Evolutionary conservation across 1,140 invertebrate genomes (phyloP), one percentile per base, ranked within the genome.

Genomic region (Temnothorax curvispinosus): DNA sequence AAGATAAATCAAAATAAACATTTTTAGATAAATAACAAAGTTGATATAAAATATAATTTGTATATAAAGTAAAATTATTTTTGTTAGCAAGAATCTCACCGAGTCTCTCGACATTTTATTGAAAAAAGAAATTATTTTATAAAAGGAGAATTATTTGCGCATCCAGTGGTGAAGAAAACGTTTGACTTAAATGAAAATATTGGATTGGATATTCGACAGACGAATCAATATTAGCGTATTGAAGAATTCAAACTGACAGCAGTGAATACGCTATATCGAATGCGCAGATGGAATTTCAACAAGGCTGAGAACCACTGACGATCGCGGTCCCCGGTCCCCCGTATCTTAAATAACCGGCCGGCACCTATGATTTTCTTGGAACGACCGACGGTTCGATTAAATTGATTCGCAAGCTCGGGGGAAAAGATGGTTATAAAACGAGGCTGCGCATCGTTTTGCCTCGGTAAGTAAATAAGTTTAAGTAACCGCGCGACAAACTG

Each of bases 361-460:
- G 91, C 91, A 93, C 92, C 93, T 93, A 94, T 94, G 91, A 94
- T 94, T 94, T 94, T 94, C 93, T 94, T 85, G 85, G 93, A 94
- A 94, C 90, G 87, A 92, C 91, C 91, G 88, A 87, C 77, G 91
- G 88, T 81, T 86, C 91, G 93, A 94, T 94, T 94, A 94, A 94
- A 94, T 94, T 94, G 93, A 94, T 93, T 94, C 92, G 92, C 92
- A 85, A 91, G 87, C 85, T 92, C 64, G 82, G 41, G 62, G 38
- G 67, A 54, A 85, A 50, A 74, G 60, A 27, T 0, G 52, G 69
- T n/a, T 27, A 38, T 60, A 65, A n/a, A 90, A 87, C 52, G 78
- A 81, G 76, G 58, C 72, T 69, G 80, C 58, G 89, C 80, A 81
- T 76, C 80, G 76, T 80, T 81, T 88, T 89, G 89, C 77, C 81